Percentiles rank a stretch among this genome's conserved stretches.
Evolutionary conservation across 2,797 vertebrate genomes (phyloP).

Genomic region (Leptoclinus maculatus): DNA sequence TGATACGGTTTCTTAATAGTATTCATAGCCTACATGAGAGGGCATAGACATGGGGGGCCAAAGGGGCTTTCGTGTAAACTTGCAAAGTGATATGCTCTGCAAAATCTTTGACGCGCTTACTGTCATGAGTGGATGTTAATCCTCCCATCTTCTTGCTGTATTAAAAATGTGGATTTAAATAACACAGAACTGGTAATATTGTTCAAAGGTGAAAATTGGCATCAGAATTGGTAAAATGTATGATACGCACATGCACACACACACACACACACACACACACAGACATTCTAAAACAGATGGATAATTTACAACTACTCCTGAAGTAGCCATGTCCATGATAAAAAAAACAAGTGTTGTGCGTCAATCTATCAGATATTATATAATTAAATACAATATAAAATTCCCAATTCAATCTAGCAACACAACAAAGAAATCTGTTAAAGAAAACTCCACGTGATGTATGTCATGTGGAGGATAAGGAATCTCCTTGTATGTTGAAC

Average conservation of each 20-base stretch:
- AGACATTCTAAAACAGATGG: not conserved
- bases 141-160: conserved; percentile 55
- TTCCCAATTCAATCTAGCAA: conserved; percentile 6
- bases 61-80: conserved; percentile 54
- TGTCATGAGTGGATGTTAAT: conserved; percentile 68
- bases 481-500: conserved; percentile 9
- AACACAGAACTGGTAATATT: conserved; percentile 43
- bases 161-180: conserved; percentile 67
- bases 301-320: not conserved
- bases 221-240: conserved; percentile 1
- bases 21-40: conserved; percentile 37
- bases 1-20: conserved; percentile 38
- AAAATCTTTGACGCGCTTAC: conserved; percentile 74
- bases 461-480: not conserved
- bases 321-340: not conserved
- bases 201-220: conserved; percentile 21
- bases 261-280: not conserved
- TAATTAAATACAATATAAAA: not conserved
- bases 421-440: not conserved
- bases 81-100: conserved; percentile 61
- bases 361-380: conserved; percentile 2
- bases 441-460: not conserved
- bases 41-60: conserved; percentile 37
- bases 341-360: not conserved
- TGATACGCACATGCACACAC: not conserved